A percentile compares a stretch with the other conserved stretches of the same genome.
Conservation (phyloP, 2,797 vertebrate genomes). For the Manis javanica region DNA sequence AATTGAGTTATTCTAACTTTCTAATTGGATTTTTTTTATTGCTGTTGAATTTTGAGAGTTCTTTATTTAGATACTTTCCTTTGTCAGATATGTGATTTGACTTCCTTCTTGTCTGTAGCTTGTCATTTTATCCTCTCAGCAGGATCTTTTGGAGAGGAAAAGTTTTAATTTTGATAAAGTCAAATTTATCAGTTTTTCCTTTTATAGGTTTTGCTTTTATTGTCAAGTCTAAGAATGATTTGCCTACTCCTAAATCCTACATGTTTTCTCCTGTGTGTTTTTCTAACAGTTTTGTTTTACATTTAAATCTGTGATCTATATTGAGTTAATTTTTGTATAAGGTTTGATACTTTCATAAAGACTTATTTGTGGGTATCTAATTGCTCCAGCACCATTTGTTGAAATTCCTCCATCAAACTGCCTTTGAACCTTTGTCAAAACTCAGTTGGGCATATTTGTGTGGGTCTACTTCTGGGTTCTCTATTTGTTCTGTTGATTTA, state of each 20-base stretch:
- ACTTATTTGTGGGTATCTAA: not conserved
- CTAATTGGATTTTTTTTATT: not conserved
- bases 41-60: not conserved
- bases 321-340: not conserved
- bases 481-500: not conserved
- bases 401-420: not conserved
- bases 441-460: not conserved
- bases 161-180: constrained; percentile 11
- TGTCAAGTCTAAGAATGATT: constrained; percentile 13
- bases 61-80: not conserved
- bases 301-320: not conserved
- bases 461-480: not conserved
- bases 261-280: not conserved
- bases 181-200: not conserved
- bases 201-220: not conserved
- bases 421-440: not conserved
- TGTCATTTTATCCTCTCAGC: not conserved
- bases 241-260: not conserved
- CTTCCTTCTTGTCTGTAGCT: not conserved
- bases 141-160: constrained; percentile 14
- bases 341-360: not conserved
- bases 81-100: not conserved
- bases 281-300: not conserved
- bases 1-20: not conserved
- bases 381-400: not conserved